Evolutionary conservation across 2,888 invertebrate genomes (phyloP).

Genomic region (Microplitis deprimator): DNA sequence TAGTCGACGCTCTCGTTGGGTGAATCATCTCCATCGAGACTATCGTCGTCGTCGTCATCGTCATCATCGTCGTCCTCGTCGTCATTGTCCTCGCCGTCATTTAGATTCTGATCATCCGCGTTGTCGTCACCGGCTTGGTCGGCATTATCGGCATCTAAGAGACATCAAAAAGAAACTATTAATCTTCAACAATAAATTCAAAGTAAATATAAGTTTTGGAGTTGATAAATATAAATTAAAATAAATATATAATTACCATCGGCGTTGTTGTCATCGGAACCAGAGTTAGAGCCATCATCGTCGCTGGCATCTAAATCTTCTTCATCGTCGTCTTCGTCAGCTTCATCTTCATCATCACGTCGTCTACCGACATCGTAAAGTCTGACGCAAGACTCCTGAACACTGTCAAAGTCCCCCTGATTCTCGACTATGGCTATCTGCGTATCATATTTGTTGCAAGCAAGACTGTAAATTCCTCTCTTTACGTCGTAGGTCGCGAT

Average conservation of each 20-base stretch:
- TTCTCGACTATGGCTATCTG: constrained; percentile 94
- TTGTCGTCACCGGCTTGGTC: background rate
- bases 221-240: constrained; percentile 32
- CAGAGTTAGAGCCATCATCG: constrained; percentile 83
- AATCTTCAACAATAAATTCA: background rate
- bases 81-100: constrained; percentile 35
- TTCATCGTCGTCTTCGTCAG: constrained; percentile 52
- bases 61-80: constrained; percentile 56
- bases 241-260: constrained; percentile 29
- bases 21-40: constrained; percentile 62
- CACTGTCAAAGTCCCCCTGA: constrained; percentile 84
- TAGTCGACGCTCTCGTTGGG: constrained; percentile 61
- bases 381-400: constrained; percentile 91
- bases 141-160: constrained; percentile 26
- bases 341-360: constrained; percentile 51
- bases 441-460: constrained; percentile 86
- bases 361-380: constrained; percentile 68
- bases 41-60: constrained; percentile 54
- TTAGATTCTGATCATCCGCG: background rate
- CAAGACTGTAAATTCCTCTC: constrained; percentile 88
- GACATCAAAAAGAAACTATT: constrained; percentile 25
- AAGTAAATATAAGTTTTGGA: too few species aligned
- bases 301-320: constrained; percentile 53
- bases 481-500: constrained; percentile 97
- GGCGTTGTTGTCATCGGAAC: constrained; percentile 65